Conservation (phyloP, 2,797 vertebrate genomes). For the Syngnathus acus region DNA sequence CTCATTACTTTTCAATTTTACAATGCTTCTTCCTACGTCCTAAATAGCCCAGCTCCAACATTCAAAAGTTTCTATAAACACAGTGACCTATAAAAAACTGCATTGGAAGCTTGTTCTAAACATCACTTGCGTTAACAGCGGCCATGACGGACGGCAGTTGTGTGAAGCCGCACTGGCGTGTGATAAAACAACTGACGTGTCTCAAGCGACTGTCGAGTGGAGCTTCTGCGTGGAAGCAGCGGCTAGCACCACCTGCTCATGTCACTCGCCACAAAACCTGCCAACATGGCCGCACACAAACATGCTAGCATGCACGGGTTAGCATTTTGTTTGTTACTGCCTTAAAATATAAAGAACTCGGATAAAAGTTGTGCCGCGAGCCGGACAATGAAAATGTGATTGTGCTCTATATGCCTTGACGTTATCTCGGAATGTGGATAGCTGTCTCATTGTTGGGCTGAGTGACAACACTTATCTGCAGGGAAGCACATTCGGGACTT, state of each 20-base stretch:
- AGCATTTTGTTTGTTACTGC: constrained; percentile 2
- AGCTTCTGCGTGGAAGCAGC: constrained; percentile 19
- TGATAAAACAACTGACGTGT: constrained; percentile 19
- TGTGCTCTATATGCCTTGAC: constrained; percentile 17
- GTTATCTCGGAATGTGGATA: constrained; percentile 23
- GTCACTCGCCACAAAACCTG: constrained; percentile 19
- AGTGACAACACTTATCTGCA: constrained; percentile 37
- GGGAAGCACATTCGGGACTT: constrained; percentile 36
- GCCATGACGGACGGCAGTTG: neutral
- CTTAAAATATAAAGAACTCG: constrained; percentile 39
- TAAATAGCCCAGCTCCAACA: neutral
- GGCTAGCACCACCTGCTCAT: constrained; percentile 28
- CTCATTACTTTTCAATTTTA: no score
- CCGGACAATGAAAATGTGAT: constrained; percentile 16
- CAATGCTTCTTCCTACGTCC: neutral
- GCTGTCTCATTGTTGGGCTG: constrained; percentile 33
- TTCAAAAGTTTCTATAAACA: neutral
- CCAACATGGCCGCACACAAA: constrained; percentile 10
- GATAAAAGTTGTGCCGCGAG: constrained; percentile 40
- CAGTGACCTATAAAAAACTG: neutral
- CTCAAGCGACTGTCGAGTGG: constrained; percentile 11
- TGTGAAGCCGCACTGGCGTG: neutral
- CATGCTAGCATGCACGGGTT: neutral
- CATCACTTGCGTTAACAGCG: neutral
- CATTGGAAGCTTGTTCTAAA: neutral